phyloP scores from a whole-genome alignment of 1,140 invertebrate genomes.

The Drosophila santomea region DNA sequence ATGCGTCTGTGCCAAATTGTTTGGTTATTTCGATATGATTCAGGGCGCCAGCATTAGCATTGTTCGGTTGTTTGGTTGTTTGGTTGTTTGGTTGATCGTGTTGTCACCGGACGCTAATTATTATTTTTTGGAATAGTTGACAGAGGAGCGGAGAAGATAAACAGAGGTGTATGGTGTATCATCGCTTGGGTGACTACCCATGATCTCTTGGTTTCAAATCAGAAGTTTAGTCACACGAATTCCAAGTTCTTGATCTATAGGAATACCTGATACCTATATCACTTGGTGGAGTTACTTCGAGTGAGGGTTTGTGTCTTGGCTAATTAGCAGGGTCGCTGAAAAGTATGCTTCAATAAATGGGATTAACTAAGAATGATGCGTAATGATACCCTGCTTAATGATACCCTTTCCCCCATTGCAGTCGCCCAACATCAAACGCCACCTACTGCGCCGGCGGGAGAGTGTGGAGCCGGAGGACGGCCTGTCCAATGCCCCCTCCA shows the following conservation, averaged over 20 bases:
- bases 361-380: not conserved
- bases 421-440: slow-evolving; percentile 47
- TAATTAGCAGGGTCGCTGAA: slow-evolving; percentile 8
- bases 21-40: slow-evolving; percentile 36
- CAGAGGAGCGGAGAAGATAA: not conserved
- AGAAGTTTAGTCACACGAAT: not conserved
- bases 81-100: slow-evolving; percentile 5
- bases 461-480: slow-evolving; percentile 11
- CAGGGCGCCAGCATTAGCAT: slow-evolving; percentile 18
- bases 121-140: slow-evolving; percentile 2
- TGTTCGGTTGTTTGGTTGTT: not conserved
- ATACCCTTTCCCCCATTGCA: slow-evolving; percentile 8
- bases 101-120: slow-evolving; percentile 33
- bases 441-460: slow-evolving; percentile 13
- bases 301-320: not conserved
- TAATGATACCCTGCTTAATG: not conserved
- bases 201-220: not conserved
- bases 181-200: slow-evolving; percentile 3
- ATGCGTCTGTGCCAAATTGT: slow-evolving; percentile 26
- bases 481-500: slow-evolving; percentile 49
- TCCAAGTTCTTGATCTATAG: not conserved
- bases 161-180: slow-evolving; percentile 2
- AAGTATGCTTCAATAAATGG: slow-evolving; percentile 12
- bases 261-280: not conserved
- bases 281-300: no score